phyloP scores from a whole-genome alignment of 2,113 vertebrate species.

The Eidolon helvum region DNA sequence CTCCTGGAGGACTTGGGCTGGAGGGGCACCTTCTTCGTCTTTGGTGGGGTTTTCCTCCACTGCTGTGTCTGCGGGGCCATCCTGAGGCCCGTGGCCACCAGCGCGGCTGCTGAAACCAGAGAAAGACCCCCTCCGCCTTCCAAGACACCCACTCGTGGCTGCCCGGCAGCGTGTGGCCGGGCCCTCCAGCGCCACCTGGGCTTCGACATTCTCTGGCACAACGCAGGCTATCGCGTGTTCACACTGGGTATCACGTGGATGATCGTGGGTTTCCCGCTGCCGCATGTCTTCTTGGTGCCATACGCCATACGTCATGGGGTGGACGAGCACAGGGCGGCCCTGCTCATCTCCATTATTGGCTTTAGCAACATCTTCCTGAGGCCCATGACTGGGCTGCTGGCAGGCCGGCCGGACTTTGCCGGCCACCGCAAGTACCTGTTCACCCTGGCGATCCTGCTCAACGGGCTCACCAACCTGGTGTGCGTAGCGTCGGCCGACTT shows the following conservation, averaged over 20 bases:
- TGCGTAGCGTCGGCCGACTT: slow-evolving; percentile 86
- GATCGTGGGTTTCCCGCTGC: slow-evolving; percentile 92
- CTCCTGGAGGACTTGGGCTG: slow-evolving; percentile 90
- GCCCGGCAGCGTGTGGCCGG: slow-evolving; percentile 50
- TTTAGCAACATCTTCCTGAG: slow-evolving; percentile 93
- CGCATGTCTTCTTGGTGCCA: slow-evolving; percentile 91
- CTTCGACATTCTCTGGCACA: slow-evolving; percentile 90
- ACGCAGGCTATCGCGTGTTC: slow-evolving; percentile 86
- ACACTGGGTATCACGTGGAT: slow-evolving; percentile 89
- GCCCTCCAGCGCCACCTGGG: slow-evolving; percentile 88
- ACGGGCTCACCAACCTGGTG: slow-evolving; percentile 92
- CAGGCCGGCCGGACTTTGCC: slow-evolving; percentile 83
- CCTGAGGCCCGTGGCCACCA: slow-evolving; percentile 89
- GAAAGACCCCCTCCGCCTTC: slow-evolving; percentile 24
- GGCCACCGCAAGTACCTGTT: slow-evolving; percentile 89
- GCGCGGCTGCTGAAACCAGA: neutral
- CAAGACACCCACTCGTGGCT: neutral
- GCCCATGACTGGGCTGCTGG: slow-evolving; percentile 87
- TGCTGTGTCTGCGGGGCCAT: slow-evolving; percentile 93
- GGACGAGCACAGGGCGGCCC: slow-evolving; percentile 86
- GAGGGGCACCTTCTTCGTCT: slow-evolving; percentile 93
- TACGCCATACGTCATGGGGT: slow-evolving; percentile 87
- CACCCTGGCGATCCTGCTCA: slow-evolving; percentile 84
- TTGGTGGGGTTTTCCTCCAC: slow-evolving; percentile 92
- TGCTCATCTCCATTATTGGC: slow-evolving; percentile 91